These are phyloP conservation scores for Thecocarcelia acutangulata DNA, from an alignment of 2,888 invertebrate species.

Conservation along the genomic window DNA sequence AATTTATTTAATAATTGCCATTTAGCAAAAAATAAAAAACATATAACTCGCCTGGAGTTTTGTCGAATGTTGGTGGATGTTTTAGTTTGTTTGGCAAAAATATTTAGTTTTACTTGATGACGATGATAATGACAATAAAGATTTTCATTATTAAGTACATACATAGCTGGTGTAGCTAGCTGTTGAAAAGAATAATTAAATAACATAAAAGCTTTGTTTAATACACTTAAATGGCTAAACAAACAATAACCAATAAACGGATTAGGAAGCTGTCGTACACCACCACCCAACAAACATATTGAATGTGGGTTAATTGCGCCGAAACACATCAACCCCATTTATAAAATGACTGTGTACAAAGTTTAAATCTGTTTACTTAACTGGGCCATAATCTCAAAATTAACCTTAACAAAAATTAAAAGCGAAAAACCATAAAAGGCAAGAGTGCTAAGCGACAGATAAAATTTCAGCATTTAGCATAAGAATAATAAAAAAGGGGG, in stretches of 20 bases:
- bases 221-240: slow-evolving; percentile 79
- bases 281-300: slow-evolving; percentile 48
- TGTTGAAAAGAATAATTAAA: slow-evolving; percentile 70
- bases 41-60: slow-evolving; percentile 18
- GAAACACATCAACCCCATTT: slow-evolving; percentile 25
- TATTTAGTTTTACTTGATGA: slow-evolving; percentile 52
- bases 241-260: slow-evolving; percentile 76
- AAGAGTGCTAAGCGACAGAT: slow-evolving; percentile 61
- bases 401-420: slow-evolving; percentile 56
- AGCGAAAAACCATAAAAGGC: slow-evolving; percentile 32
- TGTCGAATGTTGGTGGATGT: slow-evolving; percentile 13
- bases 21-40: slow-evolving; percentile 4
- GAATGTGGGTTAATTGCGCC: slow-evolving; percentile 47
- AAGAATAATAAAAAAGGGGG: slow-evolving; percentile 1
- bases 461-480: slow-evolving; percentile 54
- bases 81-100: slow-evolving; percentile 47
- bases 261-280: slow-evolving; percentile 13
- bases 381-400: slow-evolving; percentile 65
- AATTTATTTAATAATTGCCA: slow-evolving; percentile 16
- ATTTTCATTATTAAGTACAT: slow-evolving; percentile 60
- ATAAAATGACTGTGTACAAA: slow-evolving; percentile 23
- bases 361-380: slow-evolving; percentile 61
- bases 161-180: slow-evolving; percentile 53
- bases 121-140: slow-evolving; percentile 28
- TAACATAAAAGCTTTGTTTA: slow-evolving; percentile 75